Evolutionary conservation across 2,888 invertebrate species (phyloP).

Genomic region (Lepidochitona cinerea): DNA sequence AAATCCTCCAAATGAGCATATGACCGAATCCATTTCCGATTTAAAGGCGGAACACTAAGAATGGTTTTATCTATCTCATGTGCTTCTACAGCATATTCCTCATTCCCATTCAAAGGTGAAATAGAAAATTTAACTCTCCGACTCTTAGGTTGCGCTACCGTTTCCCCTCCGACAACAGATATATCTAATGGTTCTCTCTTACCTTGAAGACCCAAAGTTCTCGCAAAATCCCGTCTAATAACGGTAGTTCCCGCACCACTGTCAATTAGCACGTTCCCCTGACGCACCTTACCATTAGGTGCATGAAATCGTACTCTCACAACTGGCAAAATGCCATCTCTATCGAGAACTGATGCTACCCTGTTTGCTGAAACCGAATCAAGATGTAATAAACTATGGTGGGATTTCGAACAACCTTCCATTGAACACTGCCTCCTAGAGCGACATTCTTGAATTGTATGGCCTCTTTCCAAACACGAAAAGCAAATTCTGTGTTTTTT

Average conservation of each 20-base stretch:
- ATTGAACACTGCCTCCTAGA: neutral
- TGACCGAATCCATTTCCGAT: neutral
- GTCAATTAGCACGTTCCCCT: neutral
- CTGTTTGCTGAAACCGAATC: constrained; percentile 3
- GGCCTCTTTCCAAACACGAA: no score
- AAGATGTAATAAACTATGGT: constrained; percentile 10
- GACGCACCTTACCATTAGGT: neutral
- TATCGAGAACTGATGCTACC: constrained; percentile 2
- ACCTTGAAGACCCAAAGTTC: neutral
- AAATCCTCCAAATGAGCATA: neutral
- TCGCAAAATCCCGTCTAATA: no score
- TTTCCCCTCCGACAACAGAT: neutral
- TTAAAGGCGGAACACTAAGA: neutral
- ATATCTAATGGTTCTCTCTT: neutral
- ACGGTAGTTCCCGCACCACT: no score
- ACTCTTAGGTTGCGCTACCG: neutral
- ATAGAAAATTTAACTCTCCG: constrained; percentile 9
- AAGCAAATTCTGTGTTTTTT: constrained; percentile 11
- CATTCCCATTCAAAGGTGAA: neutral
- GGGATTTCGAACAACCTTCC: constrained; percentile 5
- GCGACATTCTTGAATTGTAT: no score
- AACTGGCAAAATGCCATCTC: constrained; percentile 4
- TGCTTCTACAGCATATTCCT: constrained; percentile 18
- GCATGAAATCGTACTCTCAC: neutral
- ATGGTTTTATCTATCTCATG: constrained; percentile 21